Conservation (phyloP, 1,140 invertebrate genomes). For the Ostrea denselamellosa region DNA sequence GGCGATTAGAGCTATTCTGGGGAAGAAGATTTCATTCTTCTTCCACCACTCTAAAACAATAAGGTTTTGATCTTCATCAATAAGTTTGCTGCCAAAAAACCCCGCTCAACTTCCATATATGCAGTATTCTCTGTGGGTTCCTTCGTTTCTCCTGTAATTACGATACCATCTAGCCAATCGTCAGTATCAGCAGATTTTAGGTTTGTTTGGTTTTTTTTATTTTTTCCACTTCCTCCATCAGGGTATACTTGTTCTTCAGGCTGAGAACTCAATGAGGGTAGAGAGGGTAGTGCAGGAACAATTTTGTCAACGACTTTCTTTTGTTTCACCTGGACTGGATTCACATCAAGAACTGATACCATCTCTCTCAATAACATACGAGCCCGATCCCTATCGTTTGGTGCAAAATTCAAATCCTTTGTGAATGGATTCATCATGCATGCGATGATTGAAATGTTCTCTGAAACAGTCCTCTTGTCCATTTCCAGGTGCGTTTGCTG, state of each 20-base stretch:
- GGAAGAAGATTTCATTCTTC: too few relatives aligned
- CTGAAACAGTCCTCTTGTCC: background rate
- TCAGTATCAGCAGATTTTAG: constrained; percentile 32
- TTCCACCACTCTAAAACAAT: too few relatives aligned
- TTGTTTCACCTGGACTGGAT: background rate
- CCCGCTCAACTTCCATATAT: constrained; percentile 4
- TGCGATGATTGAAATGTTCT: background rate
- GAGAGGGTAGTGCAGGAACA: background rate
- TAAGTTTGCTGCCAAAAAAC: too few relatives aligned
- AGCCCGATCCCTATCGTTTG: background rate
- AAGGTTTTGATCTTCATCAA: too few relatives aligned
- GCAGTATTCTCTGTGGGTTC: background rate
- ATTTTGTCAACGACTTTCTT: background rate
- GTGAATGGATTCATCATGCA: constrained; percentile 33
- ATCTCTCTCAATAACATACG: background rate
- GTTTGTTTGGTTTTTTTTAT: background rate
- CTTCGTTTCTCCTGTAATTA: constrained; percentile 7
- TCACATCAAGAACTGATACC: too few relatives aligned
- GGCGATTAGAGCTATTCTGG: too few relatives aligned
- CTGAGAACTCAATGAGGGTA: background rate
- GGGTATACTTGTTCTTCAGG: too few relatives aligned
- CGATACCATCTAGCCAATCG: constrained; percentile 36
- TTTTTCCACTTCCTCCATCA: background rate
- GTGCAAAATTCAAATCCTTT: background rate
- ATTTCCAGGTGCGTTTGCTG: background rate